Conservation (phyloP, 2,113 vertebrate species). For the Hippocampus comes region DNA sequence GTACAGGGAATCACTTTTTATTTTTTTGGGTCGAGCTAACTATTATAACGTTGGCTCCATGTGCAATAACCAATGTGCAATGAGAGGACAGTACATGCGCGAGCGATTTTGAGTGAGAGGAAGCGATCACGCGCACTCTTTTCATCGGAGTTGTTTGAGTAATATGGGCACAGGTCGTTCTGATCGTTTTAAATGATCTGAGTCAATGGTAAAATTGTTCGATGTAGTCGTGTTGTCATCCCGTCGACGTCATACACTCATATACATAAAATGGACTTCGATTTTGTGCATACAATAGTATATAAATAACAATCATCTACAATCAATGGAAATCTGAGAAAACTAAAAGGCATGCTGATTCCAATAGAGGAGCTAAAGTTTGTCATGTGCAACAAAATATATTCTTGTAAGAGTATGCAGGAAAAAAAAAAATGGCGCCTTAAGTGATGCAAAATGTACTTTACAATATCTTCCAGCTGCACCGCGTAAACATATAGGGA, state of each 20-base stretch:
- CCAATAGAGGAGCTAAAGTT: slow-evolving; percentile 16
- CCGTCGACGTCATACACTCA: not conserved
- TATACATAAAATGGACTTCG: not conserved
- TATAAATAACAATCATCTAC: too few species aligned
- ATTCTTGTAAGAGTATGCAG: not conserved
- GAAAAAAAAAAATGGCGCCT: slow-evolving; percentile 4
- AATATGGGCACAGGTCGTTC: slow-evolving; percentile 21
- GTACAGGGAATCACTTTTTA: slow-evolving; percentile 20
- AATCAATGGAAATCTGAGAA: not conserved
- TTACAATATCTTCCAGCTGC: slow-evolving; percentile 10
- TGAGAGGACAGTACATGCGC: not conserved
- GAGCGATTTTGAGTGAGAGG: too few species aligned
- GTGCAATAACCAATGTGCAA: slow-evolving; percentile 46
- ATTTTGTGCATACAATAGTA: not conserved
- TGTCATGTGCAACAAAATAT: slow-evolving; percentile 1
- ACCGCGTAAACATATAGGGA: slow-evolving; percentile 8
- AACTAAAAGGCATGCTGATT: slow-evolving; percentile 24
- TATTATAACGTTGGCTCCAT: slow-evolving; percentile 16
- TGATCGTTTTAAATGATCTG: slow-evolving; percentile 11
- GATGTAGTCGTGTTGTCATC: slow-evolving; percentile 5
- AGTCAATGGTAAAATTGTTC: not conserved
- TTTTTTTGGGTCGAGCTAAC: slow-evolving; percentile 21
- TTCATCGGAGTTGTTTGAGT: not conserved
- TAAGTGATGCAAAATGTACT: slow-evolving; percentile 31
- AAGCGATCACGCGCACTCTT: too few species aligned